phyloP scores from a whole-genome alignment of 2,113 vertebrate species.

The Meriones unguiculatus region DNA sequence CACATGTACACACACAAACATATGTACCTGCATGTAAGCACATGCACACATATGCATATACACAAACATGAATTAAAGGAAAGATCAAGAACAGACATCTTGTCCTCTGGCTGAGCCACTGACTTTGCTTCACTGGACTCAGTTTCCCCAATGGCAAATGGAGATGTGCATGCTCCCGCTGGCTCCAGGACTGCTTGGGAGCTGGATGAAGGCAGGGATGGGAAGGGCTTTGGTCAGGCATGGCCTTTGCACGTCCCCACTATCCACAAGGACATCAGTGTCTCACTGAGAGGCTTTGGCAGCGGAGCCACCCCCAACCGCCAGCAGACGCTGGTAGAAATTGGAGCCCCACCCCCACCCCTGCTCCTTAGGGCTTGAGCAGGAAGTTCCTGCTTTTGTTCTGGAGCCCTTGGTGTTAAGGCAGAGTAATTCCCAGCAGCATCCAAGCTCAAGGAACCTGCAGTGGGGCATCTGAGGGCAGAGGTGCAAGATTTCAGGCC shows the following conservation, averaged over 20 bases:
- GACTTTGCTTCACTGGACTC: not conserved
- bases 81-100: not conserved
- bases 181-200: not conserved
- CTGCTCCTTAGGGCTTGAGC: slow-evolving; percentile 23
- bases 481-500: not conserved
- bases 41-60: not conserved
- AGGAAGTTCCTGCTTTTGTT: slow-evolving; percentile 80
- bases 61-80: not conserved
- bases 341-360: not conserved
- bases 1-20: not conserved
- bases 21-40: too few relatives aligned
- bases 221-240: not conserved
- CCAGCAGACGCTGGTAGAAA: slow-evolving; percentile 71
- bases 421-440: slow-evolving; percentile 73
- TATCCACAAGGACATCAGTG: not conserved
- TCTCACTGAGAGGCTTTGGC: not conserved
- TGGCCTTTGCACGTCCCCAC: not conserved
- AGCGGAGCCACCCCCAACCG: not conserved
- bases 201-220: not conserved
- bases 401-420: slow-evolving; percentile 44
- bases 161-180: rapidly evolving
- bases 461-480: not conserved
- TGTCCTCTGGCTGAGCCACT: not conserved
- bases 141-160: not conserved
- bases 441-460: not conserved